These are phyloP conservation scores for Promerops cafer DNA, from an alignment of 2,113 vertebrate genomes.

Conservation along the genomic window DNA sequence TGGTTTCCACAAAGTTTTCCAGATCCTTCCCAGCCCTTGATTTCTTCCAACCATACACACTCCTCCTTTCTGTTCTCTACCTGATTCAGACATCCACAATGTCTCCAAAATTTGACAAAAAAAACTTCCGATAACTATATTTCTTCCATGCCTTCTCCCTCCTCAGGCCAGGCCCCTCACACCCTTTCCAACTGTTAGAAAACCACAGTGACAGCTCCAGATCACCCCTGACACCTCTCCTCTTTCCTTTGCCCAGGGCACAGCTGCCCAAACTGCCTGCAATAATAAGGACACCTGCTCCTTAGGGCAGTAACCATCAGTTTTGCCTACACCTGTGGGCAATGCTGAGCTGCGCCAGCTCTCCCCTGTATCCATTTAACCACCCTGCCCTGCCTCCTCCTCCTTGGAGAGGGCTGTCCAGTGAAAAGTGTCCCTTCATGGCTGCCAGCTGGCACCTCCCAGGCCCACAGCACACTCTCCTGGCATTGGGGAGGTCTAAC, in stretches of 20 bases:
- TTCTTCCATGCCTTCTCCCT: not conserved
- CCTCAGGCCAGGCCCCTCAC: rapidly evolving
- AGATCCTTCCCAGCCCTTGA: not conserved
- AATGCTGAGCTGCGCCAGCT: not conserved
- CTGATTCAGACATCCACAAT: not conserved
- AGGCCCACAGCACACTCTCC: not conserved
- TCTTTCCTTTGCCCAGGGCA: not conserved
- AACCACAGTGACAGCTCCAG: rapidly evolving
- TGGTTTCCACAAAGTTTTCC: not conserved
- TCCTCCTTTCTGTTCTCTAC: not conserved
- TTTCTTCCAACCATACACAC: not conserved
- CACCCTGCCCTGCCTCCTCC: not conserved
- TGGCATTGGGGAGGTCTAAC: not conserved
- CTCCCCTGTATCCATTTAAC: not conserved
- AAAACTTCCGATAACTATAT: not conserved
- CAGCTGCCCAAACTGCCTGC: not conserved
- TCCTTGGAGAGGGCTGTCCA: rapidly evolving
- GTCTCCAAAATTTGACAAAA: not conserved
- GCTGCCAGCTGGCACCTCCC: not conserved
- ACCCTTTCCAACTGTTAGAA: not conserved
- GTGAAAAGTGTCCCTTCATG: too few relatives aligned
- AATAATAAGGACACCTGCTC: not conserved
- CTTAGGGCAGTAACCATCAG: not conserved
- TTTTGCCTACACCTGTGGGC: not conserved
- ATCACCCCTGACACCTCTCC: not conserved